phyloP scores from a whole-genome alignment of 2,113 vertebrate genomes.

The Xenotilapia caudafasciata region DNA sequence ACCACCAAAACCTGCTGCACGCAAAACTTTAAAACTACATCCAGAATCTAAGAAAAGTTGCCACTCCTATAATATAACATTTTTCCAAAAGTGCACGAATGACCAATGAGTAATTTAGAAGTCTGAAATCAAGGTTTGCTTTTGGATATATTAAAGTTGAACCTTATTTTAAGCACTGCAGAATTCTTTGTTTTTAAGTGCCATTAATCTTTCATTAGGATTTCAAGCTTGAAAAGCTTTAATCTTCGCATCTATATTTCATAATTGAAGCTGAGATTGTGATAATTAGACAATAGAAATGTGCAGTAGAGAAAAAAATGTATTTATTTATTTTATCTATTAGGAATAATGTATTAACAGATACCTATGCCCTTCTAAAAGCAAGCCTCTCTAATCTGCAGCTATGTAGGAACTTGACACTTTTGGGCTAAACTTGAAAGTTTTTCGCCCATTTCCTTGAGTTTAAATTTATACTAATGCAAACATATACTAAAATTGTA shows the following conservation, averaged over 20 bases:
- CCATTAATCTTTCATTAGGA: not conserved
- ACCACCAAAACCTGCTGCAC: not conserved
- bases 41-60: not conserved
- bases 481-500: not conserved
- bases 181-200: not conserved
- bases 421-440: not conserved
- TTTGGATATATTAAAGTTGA: not conserved
- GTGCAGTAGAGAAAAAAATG: not conserved
- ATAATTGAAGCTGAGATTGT: not conserved
- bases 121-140: not conserved
- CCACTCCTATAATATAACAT: not conserved
- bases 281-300: not conserved
- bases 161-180: not conserved
- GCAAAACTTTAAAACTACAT: not conserved
- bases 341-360: not conserved
- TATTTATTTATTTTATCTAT: not conserved
- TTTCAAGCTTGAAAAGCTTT: not conserved
- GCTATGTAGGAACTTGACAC: not conserved
- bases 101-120: not conserved
- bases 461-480: not conserved
- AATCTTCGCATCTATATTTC: not conserved
- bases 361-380: not conserved
- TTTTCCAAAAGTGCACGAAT: not conserved
- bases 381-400: not conserved
- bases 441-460: fast-evolving